These are phyloP conservation scores for Eremobia ochroleuca DNA, from an alignment of 2,888 invertebrate genomes.

Conservation along the genomic window DNA sequence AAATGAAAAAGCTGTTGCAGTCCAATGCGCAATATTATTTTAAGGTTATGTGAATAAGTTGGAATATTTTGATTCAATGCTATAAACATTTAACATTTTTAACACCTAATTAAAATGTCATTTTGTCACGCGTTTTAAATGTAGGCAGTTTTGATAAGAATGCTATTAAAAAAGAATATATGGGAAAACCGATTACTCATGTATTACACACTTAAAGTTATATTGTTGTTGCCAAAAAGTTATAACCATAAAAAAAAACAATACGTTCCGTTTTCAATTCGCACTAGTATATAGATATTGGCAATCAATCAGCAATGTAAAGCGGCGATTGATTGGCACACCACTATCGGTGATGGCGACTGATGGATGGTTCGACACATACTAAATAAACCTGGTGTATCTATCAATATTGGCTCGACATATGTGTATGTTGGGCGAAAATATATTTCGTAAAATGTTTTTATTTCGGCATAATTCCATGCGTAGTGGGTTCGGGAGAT, in stretches of 20 bases:
- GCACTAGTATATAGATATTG: constrained; percentile 27
- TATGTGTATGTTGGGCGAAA: not conserved
- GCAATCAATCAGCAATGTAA: constrained; percentile 45
- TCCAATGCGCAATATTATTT: not conserved
- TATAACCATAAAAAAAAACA: constrained; percentile 11
- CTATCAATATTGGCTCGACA: constrained; percentile 23
- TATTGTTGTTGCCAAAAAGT: not conserved
- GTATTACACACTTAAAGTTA: constrained; percentile 11
- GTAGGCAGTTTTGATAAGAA: not conserved
- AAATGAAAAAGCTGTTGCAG: not conserved
- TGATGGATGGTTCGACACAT: constrained; percentile 38
- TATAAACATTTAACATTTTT: not conserved
- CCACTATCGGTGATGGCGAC: constrained; percentile 13
- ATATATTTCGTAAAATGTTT: constrained; percentile 8
- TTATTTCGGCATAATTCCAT: not conserved
- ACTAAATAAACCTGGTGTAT: constrained; percentile 39
- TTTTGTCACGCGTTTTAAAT: not conserved
- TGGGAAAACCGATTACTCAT: not conserved
- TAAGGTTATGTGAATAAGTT: not conserved
- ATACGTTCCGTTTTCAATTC: constrained; percentile 20
- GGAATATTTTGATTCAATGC: not conserved
- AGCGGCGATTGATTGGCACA: constrained; percentile 49
- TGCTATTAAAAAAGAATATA: not conserved
- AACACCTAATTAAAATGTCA: not conserved
- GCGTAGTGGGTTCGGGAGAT: not conserved